Evolutionary conservation across 2,113 vertebrate species (phyloP), one percentile per base, ranked within the genome.

Genomic region (Corvus cornix): DNA sequence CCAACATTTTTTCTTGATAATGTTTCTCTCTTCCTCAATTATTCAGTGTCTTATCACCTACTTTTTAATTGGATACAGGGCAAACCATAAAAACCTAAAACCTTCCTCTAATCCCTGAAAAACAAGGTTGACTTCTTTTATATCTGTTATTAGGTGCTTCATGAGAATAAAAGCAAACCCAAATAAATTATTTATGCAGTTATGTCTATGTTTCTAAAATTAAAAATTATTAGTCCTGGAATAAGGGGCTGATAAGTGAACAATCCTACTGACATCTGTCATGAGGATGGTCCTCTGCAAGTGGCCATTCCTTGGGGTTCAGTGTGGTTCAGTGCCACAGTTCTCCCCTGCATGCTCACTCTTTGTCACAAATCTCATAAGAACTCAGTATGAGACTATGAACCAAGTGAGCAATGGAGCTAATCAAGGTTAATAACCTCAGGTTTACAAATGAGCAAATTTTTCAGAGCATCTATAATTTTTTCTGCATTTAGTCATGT

Each of bases 381-480:
- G 41, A 73, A 46, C 16, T 56, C n/a, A 13, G 51, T 43, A 22
- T 44, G 43, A 70, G 43, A 73, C 43, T 75, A 59, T 17, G 60
- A 43, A 60, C 39, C 56, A 37, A 49, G 17, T 80, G 91, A 96
- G 48, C 55, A 90, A 37, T 69, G n/a, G n/a, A 64, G 78, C 4
- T 92, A 88, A 88, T 81, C 56, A 89, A 86, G 64, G 79, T 81
- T 80, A 92, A 90, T 88, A 70, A 84, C 24, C 11, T 86, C 52
- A 52, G 22, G 63, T 94, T 96, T 91, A 94, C 76, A 94, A 94
- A 97, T 67, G 84, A 95, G 30, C 16, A 84, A 46, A 37, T 64
- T 77, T 94, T 92, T 93, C n/a, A 86, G 62, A 43, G 7, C 44
- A 68, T 78, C 22, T 44, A 9, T 91, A 89, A 41, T 73, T 94